Evolutionary conservation across 2,797 vertebrate genomes (phyloP).

Genomic region (Sebastiscus albofasciatus): DNA sequence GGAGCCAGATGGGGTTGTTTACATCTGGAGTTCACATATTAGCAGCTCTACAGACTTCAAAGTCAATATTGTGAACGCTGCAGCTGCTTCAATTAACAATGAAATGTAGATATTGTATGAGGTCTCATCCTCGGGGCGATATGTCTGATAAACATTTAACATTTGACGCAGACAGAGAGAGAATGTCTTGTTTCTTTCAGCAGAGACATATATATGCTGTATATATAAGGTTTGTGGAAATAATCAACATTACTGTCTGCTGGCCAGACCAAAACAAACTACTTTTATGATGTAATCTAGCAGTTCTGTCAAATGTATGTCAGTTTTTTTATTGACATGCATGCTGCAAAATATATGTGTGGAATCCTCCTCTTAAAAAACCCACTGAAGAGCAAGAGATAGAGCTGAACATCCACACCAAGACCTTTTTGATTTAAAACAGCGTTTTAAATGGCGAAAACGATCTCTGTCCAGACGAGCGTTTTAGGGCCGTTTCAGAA

Average conservation of each 20-base stretch:
- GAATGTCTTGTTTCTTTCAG: neutral
- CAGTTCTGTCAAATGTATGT: neutral
- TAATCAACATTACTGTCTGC: neutral
- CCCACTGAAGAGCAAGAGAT: neutral
- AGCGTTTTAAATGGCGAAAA: too few relatives aligned
- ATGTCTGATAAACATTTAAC: constrained; percentile 11
- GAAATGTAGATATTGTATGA: constrained; percentile 23
- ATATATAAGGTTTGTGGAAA: too few relatives aligned
- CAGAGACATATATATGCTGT: neutral
- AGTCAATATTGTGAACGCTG: neutral
- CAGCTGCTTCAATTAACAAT: constrained; percentile 31
- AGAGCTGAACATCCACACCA: neutral
- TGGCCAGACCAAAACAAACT: neutral
- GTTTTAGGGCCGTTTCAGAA: too few relatives aligned
- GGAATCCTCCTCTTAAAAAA: neutral
- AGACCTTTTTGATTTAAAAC: too few relatives aligned
- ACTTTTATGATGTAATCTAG: neutral
- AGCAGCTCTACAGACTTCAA: constrained; percentile 13
- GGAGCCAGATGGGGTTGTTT: constrained; percentile 31
- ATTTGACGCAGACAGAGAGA: neutral
- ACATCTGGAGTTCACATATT: neutral
- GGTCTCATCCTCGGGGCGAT: neutral
- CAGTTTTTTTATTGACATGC: neutral
- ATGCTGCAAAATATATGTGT: neutral
- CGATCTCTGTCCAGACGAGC: too few relatives aligned